Evolutionary conservation across 2,113 vertebrate genomes (phyloP), one percentile per base, ranked within the genome.

Genomic region (Sander vitreus): DNA sequence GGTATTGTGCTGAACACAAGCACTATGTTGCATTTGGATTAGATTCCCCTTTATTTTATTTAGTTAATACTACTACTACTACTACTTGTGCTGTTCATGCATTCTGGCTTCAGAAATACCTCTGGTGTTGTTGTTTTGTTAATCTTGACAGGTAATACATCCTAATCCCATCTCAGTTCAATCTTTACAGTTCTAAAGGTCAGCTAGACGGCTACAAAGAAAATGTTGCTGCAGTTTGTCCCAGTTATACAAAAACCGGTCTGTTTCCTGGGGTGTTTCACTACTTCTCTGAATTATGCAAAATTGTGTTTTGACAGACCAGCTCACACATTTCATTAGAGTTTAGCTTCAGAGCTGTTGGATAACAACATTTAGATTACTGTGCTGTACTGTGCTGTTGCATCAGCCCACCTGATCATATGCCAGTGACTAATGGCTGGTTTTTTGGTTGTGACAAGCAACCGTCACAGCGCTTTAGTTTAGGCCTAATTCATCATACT

Each of bases 281-380:
- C 47, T 15, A 10, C 45, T 73, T 79, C 23, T 21, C n/a, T 16
- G 21, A 76, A 30, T 75, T 72, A 33, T 27, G 55, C 30, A 64
- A 58, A 48, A 85, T 84, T 51, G 59, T 58, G 68, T 86, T 91
- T 84, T 89, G 77, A 91, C 79, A 81, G 65, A 62, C 36, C 69
- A 23, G 59, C 66, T 66, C 73, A 43, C 27, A 73, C 82, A 71
- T 76, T 82, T 77, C 74, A 65, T 3, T 25, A 15, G 14, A 57
- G 45, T 59, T 91, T 63, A 82, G 11, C 66, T 53, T 89, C 73
- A 73, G 54, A 64, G 64, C 63, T 47, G 4, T 25, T 64, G 53
- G 63, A 60, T 69, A 62, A 71, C 64, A 70, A 62, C 3, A 64
- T 79, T 58, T 51, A 10, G 33, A 47, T 48, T 53, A 14, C 30